phyloP scores from a whole-genome alignment of 2,888 invertebrate species.

The Rhagium mordax region DNA sequence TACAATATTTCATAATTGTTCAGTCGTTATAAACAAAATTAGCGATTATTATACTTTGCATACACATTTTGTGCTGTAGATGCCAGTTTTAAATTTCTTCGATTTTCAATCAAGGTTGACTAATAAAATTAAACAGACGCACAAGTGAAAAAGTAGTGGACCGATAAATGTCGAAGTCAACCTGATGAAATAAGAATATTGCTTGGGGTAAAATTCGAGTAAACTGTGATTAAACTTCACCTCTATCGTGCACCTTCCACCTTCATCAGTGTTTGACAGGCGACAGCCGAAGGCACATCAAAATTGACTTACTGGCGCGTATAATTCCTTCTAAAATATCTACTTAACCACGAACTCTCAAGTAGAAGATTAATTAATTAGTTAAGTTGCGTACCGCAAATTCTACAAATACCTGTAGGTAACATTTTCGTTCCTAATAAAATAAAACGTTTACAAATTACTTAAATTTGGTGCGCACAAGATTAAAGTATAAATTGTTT shows the following conservation, averaged over 20 bases:
- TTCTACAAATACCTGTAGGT: conserved; percentile 18
- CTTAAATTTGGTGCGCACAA: not conserved
- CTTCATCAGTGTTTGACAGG: conserved; percentile 56
- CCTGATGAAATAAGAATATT: conserved; percentile 32
- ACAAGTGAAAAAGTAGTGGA: not conserved
- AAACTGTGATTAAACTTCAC: conserved; percentile 37
- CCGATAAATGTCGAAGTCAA: conserved; percentile 30
- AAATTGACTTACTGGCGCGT: conserved; percentile 65
- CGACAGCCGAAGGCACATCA: conserved; percentile 57
- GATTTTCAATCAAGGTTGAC: not conserved
- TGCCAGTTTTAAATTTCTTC: too few species aligned
- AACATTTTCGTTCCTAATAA: not conserved
- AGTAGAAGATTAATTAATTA: conserved; percentile 32
- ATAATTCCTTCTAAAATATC: conserved; percentile 50
- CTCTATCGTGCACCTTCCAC: conserved; percentile 22
- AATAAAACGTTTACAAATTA: not conserved
- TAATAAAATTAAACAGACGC: not conserved
- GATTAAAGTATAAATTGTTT: not conserved
- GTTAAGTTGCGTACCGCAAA: not conserved
- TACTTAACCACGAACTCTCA: conserved; percentile 18
- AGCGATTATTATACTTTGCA: too few species aligned
- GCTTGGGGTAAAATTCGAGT: conserved; percentile 23
- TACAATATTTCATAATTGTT: too few species aligned
- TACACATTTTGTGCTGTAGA: too few species aligned
- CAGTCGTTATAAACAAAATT: too few species aligned